Conservation (phyloP, 2,888 invertebrate genomes). For the Drosophila greeni region DNA sequence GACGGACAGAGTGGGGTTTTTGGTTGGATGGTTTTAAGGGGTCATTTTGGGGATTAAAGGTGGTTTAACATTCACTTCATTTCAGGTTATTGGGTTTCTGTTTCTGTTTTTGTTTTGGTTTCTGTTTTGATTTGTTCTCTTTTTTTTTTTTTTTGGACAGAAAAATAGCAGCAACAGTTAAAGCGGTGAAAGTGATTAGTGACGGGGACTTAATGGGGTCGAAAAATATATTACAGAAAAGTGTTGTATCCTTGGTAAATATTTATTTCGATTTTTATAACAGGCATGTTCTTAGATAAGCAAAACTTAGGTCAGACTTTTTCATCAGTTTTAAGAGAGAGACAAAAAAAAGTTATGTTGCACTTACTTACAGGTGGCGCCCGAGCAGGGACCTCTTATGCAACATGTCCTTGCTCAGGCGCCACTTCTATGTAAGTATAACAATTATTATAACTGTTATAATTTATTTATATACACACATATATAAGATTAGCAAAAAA, state of each 20-base stretch:
- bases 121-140: constrained; percentile 25
- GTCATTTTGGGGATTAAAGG: constrained; percentile 5
- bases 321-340: not conserved
- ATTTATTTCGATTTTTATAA: not conserved
- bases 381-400: not conserved
- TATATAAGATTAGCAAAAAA: not conserved
- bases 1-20: constrained; percentile 10
- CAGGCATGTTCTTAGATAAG: not conserved
- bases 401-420: not conserved
- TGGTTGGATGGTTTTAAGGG: not conserved
- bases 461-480: not conserved
- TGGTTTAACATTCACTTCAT: constrained; percentile 21
- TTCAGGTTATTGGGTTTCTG: constrained; percentile 14
- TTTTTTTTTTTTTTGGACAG: constrained; percentile 7
- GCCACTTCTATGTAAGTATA: not conserved
- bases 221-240: not conserved
- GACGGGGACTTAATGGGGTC: not conserved
- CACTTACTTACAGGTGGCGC: not conserved
- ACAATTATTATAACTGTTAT: not conserved
- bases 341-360: not conserved
- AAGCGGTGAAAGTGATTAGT: not conserved
- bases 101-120: constrained; percentile 29
- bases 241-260: not conserved
- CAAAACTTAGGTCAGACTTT: not conserved
- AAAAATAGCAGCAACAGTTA: constrained; percentile 24